phyloP scores from a whole-genome alignment of 2,113 vertebrate species.

The Pedionomus torquatus region DNA sequence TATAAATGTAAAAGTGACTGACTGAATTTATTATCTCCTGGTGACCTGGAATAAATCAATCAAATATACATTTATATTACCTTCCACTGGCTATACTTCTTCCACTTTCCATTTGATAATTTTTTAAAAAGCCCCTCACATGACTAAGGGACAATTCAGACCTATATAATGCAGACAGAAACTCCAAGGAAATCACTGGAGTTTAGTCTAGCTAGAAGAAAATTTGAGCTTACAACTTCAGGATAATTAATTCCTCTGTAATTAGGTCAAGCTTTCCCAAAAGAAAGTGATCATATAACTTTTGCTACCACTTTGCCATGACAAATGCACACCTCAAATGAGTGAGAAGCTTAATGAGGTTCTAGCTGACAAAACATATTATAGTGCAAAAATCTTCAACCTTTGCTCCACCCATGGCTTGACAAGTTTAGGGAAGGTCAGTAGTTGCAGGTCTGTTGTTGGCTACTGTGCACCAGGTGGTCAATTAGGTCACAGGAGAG shows the following conservation, averaged over 20 bases:
- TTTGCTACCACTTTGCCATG: background rate
- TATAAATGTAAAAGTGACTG: background rate
- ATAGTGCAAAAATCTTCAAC: background rate
- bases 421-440: background rate
- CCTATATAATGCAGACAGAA: background rate
- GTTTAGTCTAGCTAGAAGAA: background rate
- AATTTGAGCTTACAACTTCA: background rate
- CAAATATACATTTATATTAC: background rate
- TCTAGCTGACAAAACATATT: background rate
- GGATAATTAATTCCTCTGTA: slow-evolving; percentile 10
- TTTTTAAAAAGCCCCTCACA: background rate
- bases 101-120: background rate
- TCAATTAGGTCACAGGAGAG: background rate
- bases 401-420: background rate
- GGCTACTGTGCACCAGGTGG: background rate
- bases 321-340: background rate
- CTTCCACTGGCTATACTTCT: background rate
- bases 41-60: slow-evolving; percentile 40
- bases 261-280: slow-evolving; percentile 1
- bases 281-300: background rate
- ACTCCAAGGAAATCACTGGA: background rate
- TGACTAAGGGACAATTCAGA: background rate
- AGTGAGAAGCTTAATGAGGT: background rate
- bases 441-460: background rate
- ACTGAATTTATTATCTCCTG: background rate